Percentiles rank a stretch among this genome's conserved stretches.
phyloP scores from a whole-genome alignment of 2,888 invertebrate species.

The Melanophora roralis region DNA sequence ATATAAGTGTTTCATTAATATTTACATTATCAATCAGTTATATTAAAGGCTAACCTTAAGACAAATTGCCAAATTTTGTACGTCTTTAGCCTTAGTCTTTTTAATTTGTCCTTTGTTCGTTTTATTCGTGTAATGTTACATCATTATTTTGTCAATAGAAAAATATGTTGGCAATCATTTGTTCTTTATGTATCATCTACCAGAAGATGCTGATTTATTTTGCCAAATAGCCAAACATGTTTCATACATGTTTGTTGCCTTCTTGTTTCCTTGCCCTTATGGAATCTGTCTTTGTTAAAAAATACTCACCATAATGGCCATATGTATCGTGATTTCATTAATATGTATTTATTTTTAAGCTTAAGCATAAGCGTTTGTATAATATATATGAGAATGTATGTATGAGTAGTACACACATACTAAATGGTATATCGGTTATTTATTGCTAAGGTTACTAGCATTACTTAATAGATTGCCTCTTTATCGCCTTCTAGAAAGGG shows the following conservation, averaged over 20 bases:
- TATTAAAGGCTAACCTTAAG: slow-evolving; percentile 36
- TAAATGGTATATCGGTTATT: not conserved
- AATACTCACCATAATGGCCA: slow-evolving; percentile 28
- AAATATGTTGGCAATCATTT: slow-evolving; percentile 20
- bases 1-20: not conserved
- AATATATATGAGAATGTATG: too few species aligned
- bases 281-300: not conserved
- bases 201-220: slow-evolving; percentile 7
- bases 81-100: not conserved
- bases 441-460: slow-evolving; percentile 14
- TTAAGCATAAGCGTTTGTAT: too few species aligned
- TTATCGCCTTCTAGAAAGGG: not conserved
- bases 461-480: slow-evolving; percentile 26
- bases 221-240: not conserved
- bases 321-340: slow-evolving; percentile 35
- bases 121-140: not conserved
- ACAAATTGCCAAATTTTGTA: slow-evolving; percentile 50
- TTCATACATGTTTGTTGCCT: not conserved
- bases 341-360: not conserved
- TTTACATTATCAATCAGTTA: slow-evolving; percentile 42
- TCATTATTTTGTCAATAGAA: slow-evolving; percentile 11
- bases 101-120: not conserved
- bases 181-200: not conserved
- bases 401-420: too few species aligned
- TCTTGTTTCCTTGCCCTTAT: not conserved